A percentile compares a stretch with the other conserved stretches of the same genome.
These are phyloP conservation scores for Phymorhynchus buccinoides DNA, from an alignment of 1,140 invertebrate species.

Conservation along the genomic window DNA sequence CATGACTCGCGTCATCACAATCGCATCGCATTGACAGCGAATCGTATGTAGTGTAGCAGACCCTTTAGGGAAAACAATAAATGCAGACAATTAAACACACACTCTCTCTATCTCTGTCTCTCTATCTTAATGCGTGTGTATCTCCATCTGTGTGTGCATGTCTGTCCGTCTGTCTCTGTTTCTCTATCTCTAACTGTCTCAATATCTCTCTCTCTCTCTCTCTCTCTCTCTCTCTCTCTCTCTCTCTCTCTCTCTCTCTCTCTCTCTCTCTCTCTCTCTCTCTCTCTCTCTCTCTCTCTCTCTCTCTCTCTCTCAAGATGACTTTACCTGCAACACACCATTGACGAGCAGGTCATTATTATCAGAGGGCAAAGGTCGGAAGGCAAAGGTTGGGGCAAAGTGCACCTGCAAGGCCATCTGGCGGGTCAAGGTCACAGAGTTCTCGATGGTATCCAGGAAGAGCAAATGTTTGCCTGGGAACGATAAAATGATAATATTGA, in stretches of 20 bases:
- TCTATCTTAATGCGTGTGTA: too few species aligned
- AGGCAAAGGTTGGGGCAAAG: constrained; percentile 71
- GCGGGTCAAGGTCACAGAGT: constrained; percentile 70
- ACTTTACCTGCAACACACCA: background rate
- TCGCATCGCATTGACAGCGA: too few species aligned
- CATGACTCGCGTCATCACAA: too few species aligned
- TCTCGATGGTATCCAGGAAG: constrained; percentile 65
- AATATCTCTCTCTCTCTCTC: too few species aligned
- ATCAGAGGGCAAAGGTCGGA: constrained; percentile 46
- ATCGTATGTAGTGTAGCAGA: too few species aligned
- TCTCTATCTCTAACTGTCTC: background rate
- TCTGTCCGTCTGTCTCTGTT: background rate
- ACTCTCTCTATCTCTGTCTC: background rate
- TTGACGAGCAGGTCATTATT: background rate
- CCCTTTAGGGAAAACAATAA: too few species aligned
- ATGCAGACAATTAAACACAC: background rate
- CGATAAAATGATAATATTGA: too few species aligned
- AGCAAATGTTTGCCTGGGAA: constrained; percentile 64
- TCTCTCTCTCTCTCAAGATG: background rate
- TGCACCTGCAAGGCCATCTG: constrained; percentile 71
- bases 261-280: background rate
- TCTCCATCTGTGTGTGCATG: too few species aligned
- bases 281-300: background rate
- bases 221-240: background rate
- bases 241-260: background rate